These are phyloP conservation scores for Botia almorhae DNA, from an alignment of 2,797 vertebrate species.

Conservation along the genomic window DNA sequence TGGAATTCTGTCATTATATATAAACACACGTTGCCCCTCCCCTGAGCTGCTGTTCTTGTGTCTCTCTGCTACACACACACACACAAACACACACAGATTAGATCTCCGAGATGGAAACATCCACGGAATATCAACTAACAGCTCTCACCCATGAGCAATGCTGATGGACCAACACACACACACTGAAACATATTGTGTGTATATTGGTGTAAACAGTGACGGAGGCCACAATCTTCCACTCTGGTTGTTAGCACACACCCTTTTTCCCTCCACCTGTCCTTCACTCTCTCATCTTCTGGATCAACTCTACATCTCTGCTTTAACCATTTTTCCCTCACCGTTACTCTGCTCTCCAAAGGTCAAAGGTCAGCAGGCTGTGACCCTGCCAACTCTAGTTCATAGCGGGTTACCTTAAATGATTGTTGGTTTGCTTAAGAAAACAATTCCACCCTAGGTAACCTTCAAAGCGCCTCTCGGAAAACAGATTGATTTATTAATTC, in stretches of 20 bases:
- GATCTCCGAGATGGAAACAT: conserved; percentile 85
- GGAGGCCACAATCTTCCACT: conserved; percentile 18
- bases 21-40: conserved; percentile 80
- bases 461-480: neutral
- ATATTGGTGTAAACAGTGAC: no score
- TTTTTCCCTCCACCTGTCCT: conserved; percentile 20
- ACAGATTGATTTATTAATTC: neutral
- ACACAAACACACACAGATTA: conserved; percentile 69
- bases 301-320: neutral
- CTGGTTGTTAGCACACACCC: conserved; percentile 4
- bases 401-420: conserved; percentile 46
- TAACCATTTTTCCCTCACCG: neutral
- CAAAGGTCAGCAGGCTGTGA: conserved; percentile 70
- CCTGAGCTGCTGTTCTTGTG: conserved; percentile 57
- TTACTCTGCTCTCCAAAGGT: conserved; percentile 61
- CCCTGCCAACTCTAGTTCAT: conserved; percentile 63
- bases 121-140: conserved; percentile 86
- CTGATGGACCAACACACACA: conserved; percentile 64
- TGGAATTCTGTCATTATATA: conserved; percentile 84
- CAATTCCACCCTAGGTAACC: neutral
- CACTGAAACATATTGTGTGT: neutral
- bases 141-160: conserved; percentile 80
- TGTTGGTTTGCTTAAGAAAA: neutral
- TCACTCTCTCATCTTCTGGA: neutral
- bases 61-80: conserved; percentile 57